phyloP scores from a whole-genome alignment of 2,888 invertebrate species.

The Muscina levida region DNA sequence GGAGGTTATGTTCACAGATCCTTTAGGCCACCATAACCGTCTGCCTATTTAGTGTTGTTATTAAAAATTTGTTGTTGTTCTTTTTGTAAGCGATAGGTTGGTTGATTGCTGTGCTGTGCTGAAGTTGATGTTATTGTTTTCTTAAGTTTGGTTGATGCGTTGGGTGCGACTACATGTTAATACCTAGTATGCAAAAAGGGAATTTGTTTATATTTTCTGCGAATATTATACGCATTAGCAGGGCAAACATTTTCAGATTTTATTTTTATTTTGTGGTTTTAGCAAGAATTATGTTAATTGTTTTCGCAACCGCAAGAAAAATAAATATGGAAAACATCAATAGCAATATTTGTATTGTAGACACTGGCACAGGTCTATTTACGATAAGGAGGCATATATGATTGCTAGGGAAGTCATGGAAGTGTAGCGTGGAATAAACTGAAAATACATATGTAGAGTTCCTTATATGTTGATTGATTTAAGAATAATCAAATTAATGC shows the following conservation, averaged over 20 bases:
- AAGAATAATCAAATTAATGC: too few species aligned
- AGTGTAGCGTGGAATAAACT: too few species aligned
- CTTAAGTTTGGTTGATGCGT: slow-evolving; percentile 10
- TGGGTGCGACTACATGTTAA: neutral
- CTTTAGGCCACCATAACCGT: neutral
- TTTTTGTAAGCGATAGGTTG: neutral
- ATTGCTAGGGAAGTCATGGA: too few species aligned
- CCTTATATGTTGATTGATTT: too few species aligned
- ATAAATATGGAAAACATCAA: neutral
- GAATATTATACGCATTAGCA: slow-evolving; percentile 34
- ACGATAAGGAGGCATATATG: too few species aligned
- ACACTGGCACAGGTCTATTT: too few species aligned
- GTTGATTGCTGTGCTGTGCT: neutral
- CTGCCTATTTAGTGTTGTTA: slow-evolving; percentile 8
- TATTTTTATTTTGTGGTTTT: slow-evolving; percentile 31
- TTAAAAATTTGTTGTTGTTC: slow-evolving; percentile 16
- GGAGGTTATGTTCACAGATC: slow-evolving; percentile 1
- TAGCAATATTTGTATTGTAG: slow-evolving; percentile 17
- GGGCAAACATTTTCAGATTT: neutral
- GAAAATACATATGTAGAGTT: too few species aligned
- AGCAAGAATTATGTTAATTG: slow-evolving; percentile 4
- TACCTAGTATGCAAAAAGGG: neutral
- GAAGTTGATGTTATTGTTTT: slow-evolving; percentile 40
- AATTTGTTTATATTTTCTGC: slow-evolving; percentile 2
- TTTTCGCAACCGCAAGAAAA: slow-evolving; percentile 16